These are phyloP conservation scores for Amblyjoppa proteus DNA, from an alignment of 2,888 invertebrate genomes.

Conservation along the genomic window DNA sequence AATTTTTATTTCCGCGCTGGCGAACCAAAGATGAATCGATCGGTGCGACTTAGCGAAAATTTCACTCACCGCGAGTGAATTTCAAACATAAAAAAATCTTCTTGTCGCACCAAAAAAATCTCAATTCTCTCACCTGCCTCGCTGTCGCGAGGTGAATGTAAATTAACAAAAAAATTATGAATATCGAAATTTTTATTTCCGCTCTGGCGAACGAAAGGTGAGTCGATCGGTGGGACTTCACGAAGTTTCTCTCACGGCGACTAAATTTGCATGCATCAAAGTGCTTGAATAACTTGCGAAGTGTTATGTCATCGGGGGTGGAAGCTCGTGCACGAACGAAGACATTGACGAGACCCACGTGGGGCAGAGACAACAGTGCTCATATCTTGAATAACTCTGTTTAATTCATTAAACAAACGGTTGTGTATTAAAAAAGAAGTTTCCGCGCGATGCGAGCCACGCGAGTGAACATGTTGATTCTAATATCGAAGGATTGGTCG, in stretches of 20 bases:
- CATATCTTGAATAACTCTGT: slow-evolving; percentile 42
- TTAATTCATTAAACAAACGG: slow-evolving; percentile 26
- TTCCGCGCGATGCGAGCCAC: slow-evolving; percentile 31
- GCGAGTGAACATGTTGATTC: slow-evolving; percentile 43
- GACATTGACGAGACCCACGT: slow-evolving; percentile 56
- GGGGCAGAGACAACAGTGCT: slow-evolving; percentile 52
- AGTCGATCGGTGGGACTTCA: not conserved
- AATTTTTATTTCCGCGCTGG: not conserved
- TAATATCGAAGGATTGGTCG: slow-evolving; percentile 35
- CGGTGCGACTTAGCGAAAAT: not conserved
- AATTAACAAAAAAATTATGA: not conserved
- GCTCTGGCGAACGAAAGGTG: not conserved
- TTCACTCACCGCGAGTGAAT: not conserved
- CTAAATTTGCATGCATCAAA: not conserved
- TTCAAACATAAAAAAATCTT: slow-evolving; percentile 34
- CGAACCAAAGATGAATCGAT: not conserved
- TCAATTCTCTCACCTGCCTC: not conserved
- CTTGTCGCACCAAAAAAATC: slow-evolving; percentile 50
- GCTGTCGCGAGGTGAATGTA: not conserved
- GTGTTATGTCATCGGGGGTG: slow-evolving; percentile 37
- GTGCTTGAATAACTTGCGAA: slow-evolving; percentile 4
- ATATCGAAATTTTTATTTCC: not conserved
- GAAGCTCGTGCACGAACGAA: slow-evolving; percentile 23
- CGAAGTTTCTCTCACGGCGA: not conserved
- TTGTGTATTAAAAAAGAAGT: slow-evolving; percentile 35